A percentile compares a stretch with the other conserved stretches of the same genome.
phyloP scores from a whole-genome alignment of 2,113 vertebrate genomes.

The Odocoileus hemionus region DNA sequence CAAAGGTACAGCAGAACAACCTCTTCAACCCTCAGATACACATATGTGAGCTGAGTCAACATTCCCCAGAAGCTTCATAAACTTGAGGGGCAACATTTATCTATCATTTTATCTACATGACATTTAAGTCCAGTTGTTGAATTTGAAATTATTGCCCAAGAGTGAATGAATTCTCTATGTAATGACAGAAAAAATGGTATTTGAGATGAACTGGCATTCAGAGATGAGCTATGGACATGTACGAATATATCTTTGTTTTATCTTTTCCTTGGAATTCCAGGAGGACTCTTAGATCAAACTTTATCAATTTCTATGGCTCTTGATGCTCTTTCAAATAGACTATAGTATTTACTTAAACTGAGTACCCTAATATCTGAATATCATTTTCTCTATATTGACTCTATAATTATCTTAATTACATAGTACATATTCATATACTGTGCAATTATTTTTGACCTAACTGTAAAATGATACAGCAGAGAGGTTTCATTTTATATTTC shows the following conservation, averaged over 20 bases:
- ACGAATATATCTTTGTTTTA: not conserved
- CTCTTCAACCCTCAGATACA: not conserved
- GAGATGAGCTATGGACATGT: not conserved
- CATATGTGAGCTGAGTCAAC: not conserved
- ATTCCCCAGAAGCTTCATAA: not conserved
- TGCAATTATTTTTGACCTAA: not conserved
- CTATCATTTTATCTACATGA: not conserved
- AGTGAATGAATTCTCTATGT: not conserved
- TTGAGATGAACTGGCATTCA: not conserved
- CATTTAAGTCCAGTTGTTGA: not conserved
- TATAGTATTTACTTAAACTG: not conserved
- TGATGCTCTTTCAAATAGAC: not conserved
- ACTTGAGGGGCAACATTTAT: not conserved
- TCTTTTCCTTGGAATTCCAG: constrained; percentile 33
- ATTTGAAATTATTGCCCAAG: not conserved
- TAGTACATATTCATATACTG: not conserved
- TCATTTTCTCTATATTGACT: not conserved
- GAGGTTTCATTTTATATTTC: not conserved
- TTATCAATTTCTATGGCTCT: not conserved
- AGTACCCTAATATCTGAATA: not conserved
- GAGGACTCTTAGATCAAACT: not conserved
- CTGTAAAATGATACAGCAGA: not conserved
- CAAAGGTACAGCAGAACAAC: not conserved
- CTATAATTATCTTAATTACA: not conserved
- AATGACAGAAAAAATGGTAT: not conserved